Evolutionary conservation across 1,140 invertebrate species (phyloP).

Genomic region (Riptortus pedestris): DNA sequence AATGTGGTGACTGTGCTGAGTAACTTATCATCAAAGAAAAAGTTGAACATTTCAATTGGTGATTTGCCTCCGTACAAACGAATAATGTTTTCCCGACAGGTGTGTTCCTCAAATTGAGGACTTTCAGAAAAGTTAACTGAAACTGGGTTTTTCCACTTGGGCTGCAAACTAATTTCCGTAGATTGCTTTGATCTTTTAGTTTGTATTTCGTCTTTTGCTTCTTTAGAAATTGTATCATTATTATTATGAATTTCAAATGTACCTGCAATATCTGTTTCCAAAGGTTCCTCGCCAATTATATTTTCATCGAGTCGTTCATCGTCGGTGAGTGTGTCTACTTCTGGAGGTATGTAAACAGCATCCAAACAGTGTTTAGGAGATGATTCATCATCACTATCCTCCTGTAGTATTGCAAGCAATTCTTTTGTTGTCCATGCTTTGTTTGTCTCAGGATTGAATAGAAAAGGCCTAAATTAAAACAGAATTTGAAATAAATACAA

Average conservation of each 20-base stretch:
- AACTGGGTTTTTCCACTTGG: conserved; percentile 4
- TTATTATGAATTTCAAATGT: conserved; percentile 22
- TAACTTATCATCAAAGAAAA: conserved; percentile 1
- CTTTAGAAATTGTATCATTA: not conserved
- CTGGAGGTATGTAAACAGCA: conserved; percentile 18
- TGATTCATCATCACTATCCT: conserved; percentile 10
- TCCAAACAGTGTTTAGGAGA: conserved; percentile 4
- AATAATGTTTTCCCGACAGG: not conserved
- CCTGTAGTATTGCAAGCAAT: conserved; percentile 16
- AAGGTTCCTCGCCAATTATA: conserved; percentile 3
- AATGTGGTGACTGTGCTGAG: not conserved
- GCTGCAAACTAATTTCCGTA: conserved; percentile 22
- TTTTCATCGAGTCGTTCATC: conserved; percentile 24
- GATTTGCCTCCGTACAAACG: not conserved
- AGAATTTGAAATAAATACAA: conserved; percentile 2
- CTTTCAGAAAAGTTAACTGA: conserved; percentile 9
- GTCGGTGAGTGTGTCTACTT: conserved; percentile 21
- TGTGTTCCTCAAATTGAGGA: not conserved
- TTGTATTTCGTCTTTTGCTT: conserved; percentile 22
- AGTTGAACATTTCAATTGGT: not conserved
- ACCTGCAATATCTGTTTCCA: conserved; percentile 18
- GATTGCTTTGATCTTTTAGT: conserved; percentile 17
- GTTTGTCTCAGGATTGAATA: conserved; percentile 6
- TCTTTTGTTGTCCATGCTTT: conserved; percentile 16
- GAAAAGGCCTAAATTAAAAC: conserved; percentile 1